These are phyloP conservation scores for Cebus imitator DNA, from an alignment of 2,113 vertebrate genomes.

Conservation along the genomic window DNA sequence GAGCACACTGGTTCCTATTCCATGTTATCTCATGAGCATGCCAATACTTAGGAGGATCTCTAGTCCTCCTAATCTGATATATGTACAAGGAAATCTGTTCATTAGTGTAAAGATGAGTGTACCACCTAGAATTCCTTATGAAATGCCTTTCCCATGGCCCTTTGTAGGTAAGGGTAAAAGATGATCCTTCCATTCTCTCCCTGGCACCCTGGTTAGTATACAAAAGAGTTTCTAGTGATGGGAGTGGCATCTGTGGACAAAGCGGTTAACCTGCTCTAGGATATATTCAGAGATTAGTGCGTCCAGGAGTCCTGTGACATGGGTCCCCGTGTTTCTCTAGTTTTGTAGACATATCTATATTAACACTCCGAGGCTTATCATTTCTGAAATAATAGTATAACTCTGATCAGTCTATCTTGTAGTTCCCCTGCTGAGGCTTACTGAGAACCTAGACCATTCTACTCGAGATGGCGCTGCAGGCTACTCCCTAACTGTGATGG, in stretches of 20 bases:
- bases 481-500: background rate
- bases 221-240: background rate
- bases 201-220: background rate
- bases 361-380: background rate
- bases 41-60: background rate
- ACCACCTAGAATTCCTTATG: background rate
- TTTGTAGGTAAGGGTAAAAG: background rate
- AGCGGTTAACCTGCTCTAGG: background rate
- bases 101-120: background rate
- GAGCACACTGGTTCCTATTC: background rate
- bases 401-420: background rate
- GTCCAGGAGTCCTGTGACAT: background rate
- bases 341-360: background rate
- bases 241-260: background rate
- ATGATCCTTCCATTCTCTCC: background rate
- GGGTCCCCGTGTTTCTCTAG: background rate
- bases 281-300: background rate
- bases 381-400: slow-evolving; percentile 3
- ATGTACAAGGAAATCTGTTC: background rate
- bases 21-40: background rate
- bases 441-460: background rate
- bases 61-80: background rate
- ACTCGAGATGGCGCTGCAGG: background rate
- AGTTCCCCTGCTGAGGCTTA: background rate
- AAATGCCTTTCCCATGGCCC: background rate